phyloP scores from a whole-genome alignment of 2,888 invertebrate species.

The Campoplex capitator region DNA sequence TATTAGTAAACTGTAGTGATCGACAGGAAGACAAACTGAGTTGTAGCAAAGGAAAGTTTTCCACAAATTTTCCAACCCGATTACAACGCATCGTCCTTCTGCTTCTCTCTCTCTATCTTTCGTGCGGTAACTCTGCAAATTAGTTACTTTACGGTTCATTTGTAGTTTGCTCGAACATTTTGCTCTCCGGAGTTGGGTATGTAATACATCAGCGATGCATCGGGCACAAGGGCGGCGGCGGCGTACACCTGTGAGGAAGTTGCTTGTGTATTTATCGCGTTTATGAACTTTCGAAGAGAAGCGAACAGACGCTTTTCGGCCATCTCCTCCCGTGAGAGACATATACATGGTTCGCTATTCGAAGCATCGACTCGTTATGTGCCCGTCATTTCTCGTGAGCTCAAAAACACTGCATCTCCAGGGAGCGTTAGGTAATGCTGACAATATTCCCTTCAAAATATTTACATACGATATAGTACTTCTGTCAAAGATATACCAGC shows the following conservation, averaged over 20 bases:
- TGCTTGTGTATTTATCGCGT: slow-evolving; percentile 40
- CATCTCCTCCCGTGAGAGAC: slow-evolving; percentile 4
- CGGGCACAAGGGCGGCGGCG: not conserved
- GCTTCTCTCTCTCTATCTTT: not conserved
- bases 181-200: slow-evolving; percentile 36
- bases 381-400: slow-evolving; percentile 4
- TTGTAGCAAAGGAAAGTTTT: slow-evolving; percentile 17
- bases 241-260: not conserved
- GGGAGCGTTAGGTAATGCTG: not conserved
- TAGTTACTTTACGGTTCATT: slow-evolving; percentile 53
- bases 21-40: not conserved
- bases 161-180: slow-evolving; percentile 49
- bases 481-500: too few species aligned
- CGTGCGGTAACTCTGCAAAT: slow-evolving; percentile 39
- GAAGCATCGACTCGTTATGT: not conserved
- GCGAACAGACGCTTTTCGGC: slow-evolving; percentile 46
- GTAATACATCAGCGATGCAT: slow-evolving; percentile 33
- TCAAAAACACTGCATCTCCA: not conserved
- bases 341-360: not conserved
- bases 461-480: too few species aligned
- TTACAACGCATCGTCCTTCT: slow-evolving; percentile 47
- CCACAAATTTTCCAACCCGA: slow-evolving; percentile 31
- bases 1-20: not conserved
- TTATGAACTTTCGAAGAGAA: slow-evolving; percentile 47
- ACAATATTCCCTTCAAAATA: not conserved